Evolutionary conservation across 2,888 invertebrate genomes (phyloP), one percentile per base, ranked within the genome.

Genomic region (Trilocha varians): DNA sequence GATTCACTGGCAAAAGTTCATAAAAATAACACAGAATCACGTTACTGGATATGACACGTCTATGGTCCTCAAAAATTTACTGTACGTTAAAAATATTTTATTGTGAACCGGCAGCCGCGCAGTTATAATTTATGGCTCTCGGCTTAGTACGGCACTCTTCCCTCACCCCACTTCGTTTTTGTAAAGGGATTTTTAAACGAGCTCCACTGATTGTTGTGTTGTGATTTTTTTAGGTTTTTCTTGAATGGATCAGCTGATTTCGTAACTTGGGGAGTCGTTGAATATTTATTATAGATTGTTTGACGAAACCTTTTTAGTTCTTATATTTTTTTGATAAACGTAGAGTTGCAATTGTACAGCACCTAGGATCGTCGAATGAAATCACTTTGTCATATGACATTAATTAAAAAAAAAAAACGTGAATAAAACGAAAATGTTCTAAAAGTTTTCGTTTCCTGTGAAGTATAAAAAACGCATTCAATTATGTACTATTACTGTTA

Each of bases 121-220:
- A 25, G 25, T 2, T 9, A 25, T 25, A 25, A 25, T 25, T 25
- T 25, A 25, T 25, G 25, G 25, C 25, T 25, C 25, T 25, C 25
- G 25, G 25, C 25, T 25, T 25, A 25, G 25, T 25, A 25, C 8
- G 25, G 25, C 25, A 9, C 25, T 2, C 8, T 25, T 25, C 25
- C 25, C 25, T 25, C 25, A 25, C 25, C 25, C 25, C 25, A 25
- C 11, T 25, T 25, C 25, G 25, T 25, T 25, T 25, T 25, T 25
- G 25, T 25, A 2, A 25, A 25, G 5, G 25, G 11, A 25, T 2
- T 25, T 25, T 25, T 62, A 62, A 64, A 60, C 59, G 58, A 52
- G 60, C 62, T 57, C 59, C 60, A 49, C 45, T 51, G 59, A 58
- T 60, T 52, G 50, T 50, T 55, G 55, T 53, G 46, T 56, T 51